Evolutionary conservation across 2,888 invertebrate genomes (phyloP).

Genomic region (Chrysomela aeneicollis): DNA sequence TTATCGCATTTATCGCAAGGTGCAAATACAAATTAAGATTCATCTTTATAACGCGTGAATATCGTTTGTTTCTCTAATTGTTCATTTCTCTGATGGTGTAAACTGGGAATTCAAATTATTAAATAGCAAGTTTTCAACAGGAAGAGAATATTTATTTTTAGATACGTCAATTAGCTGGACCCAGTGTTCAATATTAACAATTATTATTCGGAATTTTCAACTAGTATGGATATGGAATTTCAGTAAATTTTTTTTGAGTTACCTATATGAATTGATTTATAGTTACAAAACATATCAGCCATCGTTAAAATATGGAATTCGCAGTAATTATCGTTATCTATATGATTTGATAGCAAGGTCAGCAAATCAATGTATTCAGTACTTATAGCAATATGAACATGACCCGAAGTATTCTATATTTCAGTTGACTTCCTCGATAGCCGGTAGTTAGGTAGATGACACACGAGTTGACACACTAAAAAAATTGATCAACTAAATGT

Average conservation of each 20-base stretch:
- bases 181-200: neutral
- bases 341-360: neutral
- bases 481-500: no score
- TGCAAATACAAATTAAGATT: no score
- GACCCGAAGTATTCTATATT: no score
- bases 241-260: no score
- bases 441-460: no score
- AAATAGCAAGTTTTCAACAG: constrained; percentile 17
- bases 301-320: neutral
- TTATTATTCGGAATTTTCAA: constrained; percentile 14
- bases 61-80: no score
- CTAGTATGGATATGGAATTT: no score
- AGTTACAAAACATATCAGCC: neutral
- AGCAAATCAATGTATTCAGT: neutral
- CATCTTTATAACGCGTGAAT: no score
- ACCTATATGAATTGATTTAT: no score
- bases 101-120: neutral
- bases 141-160: constrained; percentile 26
- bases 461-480: no score
- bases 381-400: neutral
- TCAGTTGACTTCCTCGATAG: no score
- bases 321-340: neutral
- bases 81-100: neutral
- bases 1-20: no score
- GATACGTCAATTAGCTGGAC: constrained; percentile 16